Conservation (phyloP, 2,797 vertebrate genomes). For the Uromys caudimaculatus region DNA sequence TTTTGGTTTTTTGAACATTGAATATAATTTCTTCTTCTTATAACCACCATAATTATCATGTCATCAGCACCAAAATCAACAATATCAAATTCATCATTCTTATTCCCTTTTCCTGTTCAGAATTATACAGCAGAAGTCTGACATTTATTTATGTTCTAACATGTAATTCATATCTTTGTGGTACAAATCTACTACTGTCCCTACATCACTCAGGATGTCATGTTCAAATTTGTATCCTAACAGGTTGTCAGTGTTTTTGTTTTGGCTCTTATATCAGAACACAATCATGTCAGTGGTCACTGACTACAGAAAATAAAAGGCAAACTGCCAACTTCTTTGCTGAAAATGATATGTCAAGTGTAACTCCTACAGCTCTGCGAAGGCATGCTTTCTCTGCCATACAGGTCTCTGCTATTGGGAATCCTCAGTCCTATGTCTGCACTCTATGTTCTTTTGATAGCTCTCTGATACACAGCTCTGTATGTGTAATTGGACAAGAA, state of each 20-base stretch:
- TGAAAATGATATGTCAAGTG: not conserved
- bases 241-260: not conserved
- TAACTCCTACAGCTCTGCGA: not conserved
- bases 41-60: not conserved
- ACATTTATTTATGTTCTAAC: not conserved
- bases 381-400: not conserved
- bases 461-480: not conserved
- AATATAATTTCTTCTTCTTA: not conserved
- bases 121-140: not conserved
- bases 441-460: fast-evolving
- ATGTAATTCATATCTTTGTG: not conserved
- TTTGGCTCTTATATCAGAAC: not conserved
- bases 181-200: not conserved
- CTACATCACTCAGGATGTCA: not conserved
- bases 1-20: not conserved
- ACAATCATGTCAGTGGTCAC: not conserved
- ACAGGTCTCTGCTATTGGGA: not conserved
- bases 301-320: not conserved
- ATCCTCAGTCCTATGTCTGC: not conserved
- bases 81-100: not conserved
- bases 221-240: not conserved
- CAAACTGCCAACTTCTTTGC: not conserved
- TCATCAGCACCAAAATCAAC: too few relatives aligned
- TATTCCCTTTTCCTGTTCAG: not conserved
- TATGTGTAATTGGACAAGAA: not conserved